Percentiles rank a stretch among this genome's conserved stretches.
These are phyloP conservation scores for Ceriagrion tenellum DNA, from an alignment of 2,888 invertebrate genomes.

Conservation along the genomic window DNA sequence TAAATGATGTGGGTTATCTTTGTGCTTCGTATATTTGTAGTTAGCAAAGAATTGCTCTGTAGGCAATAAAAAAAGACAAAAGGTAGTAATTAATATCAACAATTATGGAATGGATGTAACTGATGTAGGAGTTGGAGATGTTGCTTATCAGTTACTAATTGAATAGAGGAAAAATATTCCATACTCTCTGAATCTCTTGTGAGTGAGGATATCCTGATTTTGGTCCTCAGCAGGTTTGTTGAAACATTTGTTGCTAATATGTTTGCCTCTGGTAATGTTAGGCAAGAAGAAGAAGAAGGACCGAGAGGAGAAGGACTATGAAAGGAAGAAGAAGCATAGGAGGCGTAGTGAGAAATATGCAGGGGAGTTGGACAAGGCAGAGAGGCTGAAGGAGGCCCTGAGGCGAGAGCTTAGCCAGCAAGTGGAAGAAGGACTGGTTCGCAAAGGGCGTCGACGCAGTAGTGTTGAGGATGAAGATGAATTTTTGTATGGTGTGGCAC, in stretches of 20 bases:
- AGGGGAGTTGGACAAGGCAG: constrained; percentile 70
- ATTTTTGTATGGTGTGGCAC: constrained; percentile 77
- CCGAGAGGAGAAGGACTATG: constrained; percentile 84
- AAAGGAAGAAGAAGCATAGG: constrained; percentile 79
- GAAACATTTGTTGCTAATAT: constrained; percentile 70
- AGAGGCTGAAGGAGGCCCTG: constrained; percentile 70
- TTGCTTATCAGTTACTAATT: not conserved
- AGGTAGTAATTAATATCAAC: too few species aligned
- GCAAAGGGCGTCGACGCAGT: constrained; percentile 68
- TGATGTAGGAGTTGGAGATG: too few species aligned
- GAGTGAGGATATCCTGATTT: not conserved
- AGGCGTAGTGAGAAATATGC: constrained; percentile 78
- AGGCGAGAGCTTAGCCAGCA: constrained; percentile 49
- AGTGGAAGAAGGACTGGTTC: not conserved
- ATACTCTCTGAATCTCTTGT: not conserved
- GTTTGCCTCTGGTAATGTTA: constrained; percentile 68
- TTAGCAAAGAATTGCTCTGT: not conserved
- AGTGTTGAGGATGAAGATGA: constrained; percentile 78
- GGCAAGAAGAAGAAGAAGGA: constrained; percentile 86
- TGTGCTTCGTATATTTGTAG: not conserved
- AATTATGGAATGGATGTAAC: too few species aligned
- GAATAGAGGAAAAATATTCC: not conserved
- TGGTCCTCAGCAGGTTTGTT: not conserved
- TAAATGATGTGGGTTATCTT: not conserved
- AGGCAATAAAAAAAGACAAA: too few species aligned